phyloP scores from a whole-genome alignment of 1,140 invertebrate species.

The Cydia pomonella region DNA sequence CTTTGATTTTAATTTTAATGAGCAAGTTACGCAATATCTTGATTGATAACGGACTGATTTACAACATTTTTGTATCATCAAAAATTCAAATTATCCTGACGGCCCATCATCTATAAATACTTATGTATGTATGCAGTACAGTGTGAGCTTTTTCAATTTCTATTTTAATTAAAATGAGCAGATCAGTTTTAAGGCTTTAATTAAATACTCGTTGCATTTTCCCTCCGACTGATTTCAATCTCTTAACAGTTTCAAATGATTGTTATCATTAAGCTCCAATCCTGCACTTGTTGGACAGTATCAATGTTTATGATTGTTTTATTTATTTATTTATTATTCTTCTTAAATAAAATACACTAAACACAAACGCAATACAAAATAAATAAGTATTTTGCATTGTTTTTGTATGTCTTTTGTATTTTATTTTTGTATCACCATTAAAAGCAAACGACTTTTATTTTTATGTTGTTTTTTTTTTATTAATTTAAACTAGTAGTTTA shows the following conservation, averaged over 20 bases:
- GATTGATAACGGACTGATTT: too few species aligned
- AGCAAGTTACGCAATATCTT: too few species aligned
- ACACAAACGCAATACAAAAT: too few species aligned
- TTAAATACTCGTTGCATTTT: neutral
- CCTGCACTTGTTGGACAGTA: neutral
- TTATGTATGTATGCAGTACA: neutral
- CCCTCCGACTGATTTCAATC: neutral
- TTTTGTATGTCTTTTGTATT: too few species aligned
- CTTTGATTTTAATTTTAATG: too few species aligned
- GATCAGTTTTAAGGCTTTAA: neutral
- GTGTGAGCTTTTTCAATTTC: neutral
- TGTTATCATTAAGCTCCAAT: conserved; percentile 2
- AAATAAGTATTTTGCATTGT: too few species aligned
- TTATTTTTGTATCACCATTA: too few species aligned
- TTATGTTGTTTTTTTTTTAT: too few species aligned
- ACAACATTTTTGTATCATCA: neutral
- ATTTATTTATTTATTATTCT: neutral
- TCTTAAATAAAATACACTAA: too few species aligned
- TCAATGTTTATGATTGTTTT: neutral
- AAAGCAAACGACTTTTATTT: too few species aligned
- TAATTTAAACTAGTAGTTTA: too few species aligned
- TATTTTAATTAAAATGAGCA: neutral
- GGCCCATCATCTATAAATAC: too few species aligned
- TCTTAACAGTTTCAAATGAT: conserved; percentile 1
- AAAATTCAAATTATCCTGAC: neutral